Evolutionary conservation across 1,140 invertebrate species (phyloP).

Genomic region (Choristoneura fumiferana): DNA sequence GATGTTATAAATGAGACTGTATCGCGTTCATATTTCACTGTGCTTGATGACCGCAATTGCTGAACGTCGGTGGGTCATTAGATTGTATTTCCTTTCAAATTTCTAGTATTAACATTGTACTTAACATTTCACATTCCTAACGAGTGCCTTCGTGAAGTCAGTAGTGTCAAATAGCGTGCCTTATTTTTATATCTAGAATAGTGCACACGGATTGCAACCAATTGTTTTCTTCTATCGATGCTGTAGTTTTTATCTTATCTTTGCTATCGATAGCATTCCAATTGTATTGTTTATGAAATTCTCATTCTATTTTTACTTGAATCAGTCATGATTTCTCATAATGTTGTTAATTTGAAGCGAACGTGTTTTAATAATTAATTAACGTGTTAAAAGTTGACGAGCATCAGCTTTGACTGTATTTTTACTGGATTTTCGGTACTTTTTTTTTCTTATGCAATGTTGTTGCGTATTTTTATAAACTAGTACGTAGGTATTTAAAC

Average conservation of each 20-base stretch:
- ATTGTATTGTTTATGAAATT: conserved; percentile 1
- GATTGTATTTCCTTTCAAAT: not conserved
- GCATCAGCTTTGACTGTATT: conserved; percentile 3
- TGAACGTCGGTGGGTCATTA: not conserved
- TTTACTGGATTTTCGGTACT: not conserved
- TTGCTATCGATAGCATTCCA: not conserved
- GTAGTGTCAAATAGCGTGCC: conserved; percentile 55
- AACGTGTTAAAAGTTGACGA: not conserved
- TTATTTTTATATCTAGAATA: conserved; percentile 44
- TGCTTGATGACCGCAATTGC: not conserved
- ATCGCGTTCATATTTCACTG: not conserved
- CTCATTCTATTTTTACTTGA: not conserved
- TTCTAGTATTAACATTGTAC: conserved; percentile 27
- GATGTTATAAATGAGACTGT: not conserved
- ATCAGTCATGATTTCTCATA: not conserved
- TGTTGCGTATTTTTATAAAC: conserved; percentile 13
- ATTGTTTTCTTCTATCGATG: not conserved
- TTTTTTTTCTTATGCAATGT: conserved; percentile 8
- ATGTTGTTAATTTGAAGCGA: conserved; percentile 2
- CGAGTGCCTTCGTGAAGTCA: conserved; percentile 21
- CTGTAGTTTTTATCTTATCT: too few relatives aligned
- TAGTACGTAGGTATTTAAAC: conserved; percentile 7
- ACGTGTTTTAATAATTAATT: conserved; percentile 6
- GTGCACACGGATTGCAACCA: conserved; percentile 15
- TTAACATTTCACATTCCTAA: conserved; percentile 21